Conservation (phyloP, 2,797 vertebrate genomes). For the Sphenodon punctatus region DNA sequence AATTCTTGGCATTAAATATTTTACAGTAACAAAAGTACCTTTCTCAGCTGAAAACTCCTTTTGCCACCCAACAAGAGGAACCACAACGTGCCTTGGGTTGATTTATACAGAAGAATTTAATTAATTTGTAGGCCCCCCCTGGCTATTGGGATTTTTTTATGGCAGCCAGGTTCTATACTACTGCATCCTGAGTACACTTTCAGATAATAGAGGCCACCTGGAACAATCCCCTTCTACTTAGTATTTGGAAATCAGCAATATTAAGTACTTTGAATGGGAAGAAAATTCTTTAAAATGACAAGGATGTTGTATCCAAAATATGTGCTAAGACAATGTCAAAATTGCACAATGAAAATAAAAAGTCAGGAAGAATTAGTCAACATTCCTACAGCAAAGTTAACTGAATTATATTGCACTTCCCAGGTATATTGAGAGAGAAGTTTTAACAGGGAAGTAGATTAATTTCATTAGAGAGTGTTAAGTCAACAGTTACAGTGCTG, state of each 20-base stretch:
- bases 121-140: neutral
- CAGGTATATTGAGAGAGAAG: neutral
- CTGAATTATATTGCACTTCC: neutral
- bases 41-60: slow-evolving; percentile 46
- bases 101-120: rapidly evolving
- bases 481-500: too few relatives aligned
- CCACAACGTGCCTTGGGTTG: neutral
- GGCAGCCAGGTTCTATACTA: neutral
- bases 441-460: slow-evolving; percentile 8
- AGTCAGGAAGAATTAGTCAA: neutral
- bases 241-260: neutral
- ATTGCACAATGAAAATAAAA: neutral
- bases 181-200: neutral
- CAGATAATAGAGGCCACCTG: neutral
- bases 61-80: slow-evolving; percentile 14
- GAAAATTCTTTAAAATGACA: neutral
- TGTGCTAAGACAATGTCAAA: neutral
- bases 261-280: neutral
- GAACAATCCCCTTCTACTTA: neutral
- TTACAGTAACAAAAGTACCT: slow-evolving; percentile 41
- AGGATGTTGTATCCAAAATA: neutral
- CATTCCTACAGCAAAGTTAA: neutral
- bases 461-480: too few relatives aligned
- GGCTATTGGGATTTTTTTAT: neutral
- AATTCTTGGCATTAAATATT: slow-evolving; percentile 62